Evolutionary conservation across 2,797 vertebrate genomes (phyloP), one percentile per base, ranked within the genome.

Genomic region (Discoglossus pictus): DNA sequence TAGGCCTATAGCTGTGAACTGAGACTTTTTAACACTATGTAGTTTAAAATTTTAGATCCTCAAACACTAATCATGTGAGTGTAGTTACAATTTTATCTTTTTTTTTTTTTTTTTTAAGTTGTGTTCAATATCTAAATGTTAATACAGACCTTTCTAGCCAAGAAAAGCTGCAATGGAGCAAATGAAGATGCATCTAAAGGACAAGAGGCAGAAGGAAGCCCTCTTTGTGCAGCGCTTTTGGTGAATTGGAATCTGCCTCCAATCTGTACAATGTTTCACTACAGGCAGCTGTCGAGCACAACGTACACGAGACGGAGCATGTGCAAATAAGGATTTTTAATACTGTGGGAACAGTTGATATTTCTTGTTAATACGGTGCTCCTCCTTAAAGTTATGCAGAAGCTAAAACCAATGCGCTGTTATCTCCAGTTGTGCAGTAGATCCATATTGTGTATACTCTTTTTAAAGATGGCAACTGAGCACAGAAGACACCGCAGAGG

Each of bases 1-100:
- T 97, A 95, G 96, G 94, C 93, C 82, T 86, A 89, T 92, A 95
- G 92, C 92, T 97, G 93, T 95, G 92, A 96, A 92, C 84, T 81
- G 72, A 80, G 75, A 84, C 86, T 91, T 93, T 94, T 95, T 92
- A 92, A 92, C 84, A 85, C 87, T 87, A 79, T 88, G 88, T 90
- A 82, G 85, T 92, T 93, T 92, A 86, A 87, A 91, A 86, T 92
- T 92, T 90, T 89, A 97, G 86, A 90, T 88, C 91, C 94, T 91
- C 91, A 89, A 96, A 95, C 91, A 93, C 92, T 93, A 95, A 97
- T 90, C 86, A 83, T 90, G 80, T 87, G 87, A 91, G 80, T 65
- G 73, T 77, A 75, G 76, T 81, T 79, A 74, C 43, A 65, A 75
- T 12, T 75, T 85, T 82, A 82, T 21, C 20, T 11, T 40, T 50